Evolutionary conservation across 2,888 invertebrate species (phyloP).

Genomic region (Quadroppia sp.): DNA sequence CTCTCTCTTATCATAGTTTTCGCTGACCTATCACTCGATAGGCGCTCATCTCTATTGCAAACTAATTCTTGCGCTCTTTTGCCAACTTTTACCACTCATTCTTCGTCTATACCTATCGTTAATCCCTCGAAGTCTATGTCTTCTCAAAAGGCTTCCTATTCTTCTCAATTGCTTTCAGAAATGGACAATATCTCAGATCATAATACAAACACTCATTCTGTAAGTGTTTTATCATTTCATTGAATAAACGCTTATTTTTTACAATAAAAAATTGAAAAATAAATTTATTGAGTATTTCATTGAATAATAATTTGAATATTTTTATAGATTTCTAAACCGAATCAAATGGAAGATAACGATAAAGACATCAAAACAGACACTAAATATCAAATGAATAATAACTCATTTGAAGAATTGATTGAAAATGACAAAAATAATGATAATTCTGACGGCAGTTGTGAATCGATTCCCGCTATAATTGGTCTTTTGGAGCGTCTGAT

Average conservation of each 20-base stretch:
- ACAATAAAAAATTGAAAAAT: too few relatives aligned
- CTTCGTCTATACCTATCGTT: neutral
- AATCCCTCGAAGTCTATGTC: neutral
- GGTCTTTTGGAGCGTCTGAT: constrained; percentile 79
- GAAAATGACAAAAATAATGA: constrained; percentile 3
- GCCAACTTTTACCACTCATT: constrained; percentile 25
- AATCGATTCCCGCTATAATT: constrained; percentile 55
- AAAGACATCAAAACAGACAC: neutral
- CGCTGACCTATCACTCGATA: constrained; percentile 7
- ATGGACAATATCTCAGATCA: neutral
- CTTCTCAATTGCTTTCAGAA: constrained; percentile 23
- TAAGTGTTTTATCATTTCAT: constrained; percentile 15
- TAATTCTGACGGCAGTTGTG: constrained; percentile 18
- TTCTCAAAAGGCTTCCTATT: constrained; percentile 24
- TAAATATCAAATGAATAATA: neutral
- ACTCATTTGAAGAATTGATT: neutral
- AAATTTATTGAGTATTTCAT: too few relatives aligned
- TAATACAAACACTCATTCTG: neutral
- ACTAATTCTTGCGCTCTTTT: constrained; percentile 24
- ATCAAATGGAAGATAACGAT: neutral
- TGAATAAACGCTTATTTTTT: neutral
- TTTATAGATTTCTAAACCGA: constrained; percentile 11
- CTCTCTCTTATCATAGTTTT: neutral
- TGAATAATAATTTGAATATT: neutral
- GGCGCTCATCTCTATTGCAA: constrained; percentile 3